Conservation (phyloP, 2,888 invertebrate species). For the Napeogenes inachia region DNA sequence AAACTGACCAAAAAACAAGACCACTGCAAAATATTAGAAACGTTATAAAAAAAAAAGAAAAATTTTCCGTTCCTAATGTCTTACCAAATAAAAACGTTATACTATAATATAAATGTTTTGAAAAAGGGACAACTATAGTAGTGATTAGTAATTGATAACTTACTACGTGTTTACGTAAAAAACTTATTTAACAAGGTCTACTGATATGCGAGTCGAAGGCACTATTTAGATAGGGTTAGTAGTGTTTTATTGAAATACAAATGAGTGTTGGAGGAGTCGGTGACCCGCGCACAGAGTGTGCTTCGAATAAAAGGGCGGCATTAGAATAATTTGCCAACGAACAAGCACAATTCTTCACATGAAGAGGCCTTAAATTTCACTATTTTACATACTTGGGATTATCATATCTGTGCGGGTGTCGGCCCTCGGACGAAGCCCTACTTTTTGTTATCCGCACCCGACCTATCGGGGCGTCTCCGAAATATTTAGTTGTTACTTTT, state of each 20-base stretch:
- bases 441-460: conserved; percentile 73
- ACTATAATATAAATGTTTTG: too few species aligned
- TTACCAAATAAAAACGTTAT: too few species aligned
- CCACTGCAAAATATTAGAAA: too few species aligned
- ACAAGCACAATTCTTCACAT: conserved; percentile 76
- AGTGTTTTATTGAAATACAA: conserved; percentile 75
- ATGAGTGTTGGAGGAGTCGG: conserved; percentile 63
- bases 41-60: too few species aligned
- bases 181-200: conserved; percentile 41
- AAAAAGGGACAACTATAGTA: too few species aligned
- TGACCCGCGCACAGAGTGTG: conserved; percentile 64
- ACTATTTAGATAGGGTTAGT: conserved; percentile 74
- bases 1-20: too few species aligned
- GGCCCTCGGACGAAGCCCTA: conserved; percentile 52
- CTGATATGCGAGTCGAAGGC: conserved; percentile 55
- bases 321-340: conserved; percentile 75
- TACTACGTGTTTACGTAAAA: neutral
- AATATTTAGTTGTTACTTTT: conserved; percentile 78
- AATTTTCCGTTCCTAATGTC: too few species aligned
- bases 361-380: conserved; percentile 76
- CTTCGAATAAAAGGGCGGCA: conserved; percentile 74
- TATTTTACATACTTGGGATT: conserved; percentile 77
- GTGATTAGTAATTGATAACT: too few species aligned
- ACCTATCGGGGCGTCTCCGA: conserved; percentile 70
- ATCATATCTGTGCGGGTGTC: conserved; percentile 73